These are phyloP conservation scores for Bradysia coprophila DNA, from an alignment of 1,140 invertebrate species.

Conservation along the genomic window DNA sequence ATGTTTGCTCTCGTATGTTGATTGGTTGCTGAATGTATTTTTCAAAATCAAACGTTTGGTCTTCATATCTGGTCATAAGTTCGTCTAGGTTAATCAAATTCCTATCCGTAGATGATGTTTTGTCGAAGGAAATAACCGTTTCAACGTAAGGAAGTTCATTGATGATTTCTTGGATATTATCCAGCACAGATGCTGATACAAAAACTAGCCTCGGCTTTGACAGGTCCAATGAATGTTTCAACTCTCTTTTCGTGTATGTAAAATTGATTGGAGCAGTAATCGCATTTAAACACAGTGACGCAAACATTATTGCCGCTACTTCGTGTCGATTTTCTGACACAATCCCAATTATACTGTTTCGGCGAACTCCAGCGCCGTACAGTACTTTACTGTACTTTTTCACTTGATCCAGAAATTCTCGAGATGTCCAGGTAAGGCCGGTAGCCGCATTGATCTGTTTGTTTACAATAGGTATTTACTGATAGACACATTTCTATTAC, in stretches of 20 bases:
- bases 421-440: too few relatives aligned
- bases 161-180: conserved; percentile 21
- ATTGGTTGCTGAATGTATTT: too few relatives aligned
- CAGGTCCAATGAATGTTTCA: conserved; percentile 36
- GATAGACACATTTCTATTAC: too few relatives aligned
- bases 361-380: too few relatives aligned
- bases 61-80: too few relatives aligned
- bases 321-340: conserved; percentile 28
- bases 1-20: conserved; percentile 11
- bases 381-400: too few relatives aligned
- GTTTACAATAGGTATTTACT: too few relatives aligned
- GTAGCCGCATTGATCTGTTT: too few relatives aligned
- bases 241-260: conserved; percentile 25
- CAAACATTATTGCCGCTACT: conserved; percentile 19
- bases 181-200: conserved; percentile 32
- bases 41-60: too few relatives aligned
- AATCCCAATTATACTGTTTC: conserved; percentile 25
- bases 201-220: conserved; percentile 48
- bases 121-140: conserved; percentile 25
- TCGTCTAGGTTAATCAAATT: too few relatives aligned
- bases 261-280: conserved; percentile 24
- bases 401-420: too few relatives aligned
- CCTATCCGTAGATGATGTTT: too few relatives aligned
- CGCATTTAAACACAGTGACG: conserved; percentile 22
- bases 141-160: conserved; percentile 26